Conservation (phyloP, 2,113 vertebrate species). For the Orientallactaga bullata region DNA sequence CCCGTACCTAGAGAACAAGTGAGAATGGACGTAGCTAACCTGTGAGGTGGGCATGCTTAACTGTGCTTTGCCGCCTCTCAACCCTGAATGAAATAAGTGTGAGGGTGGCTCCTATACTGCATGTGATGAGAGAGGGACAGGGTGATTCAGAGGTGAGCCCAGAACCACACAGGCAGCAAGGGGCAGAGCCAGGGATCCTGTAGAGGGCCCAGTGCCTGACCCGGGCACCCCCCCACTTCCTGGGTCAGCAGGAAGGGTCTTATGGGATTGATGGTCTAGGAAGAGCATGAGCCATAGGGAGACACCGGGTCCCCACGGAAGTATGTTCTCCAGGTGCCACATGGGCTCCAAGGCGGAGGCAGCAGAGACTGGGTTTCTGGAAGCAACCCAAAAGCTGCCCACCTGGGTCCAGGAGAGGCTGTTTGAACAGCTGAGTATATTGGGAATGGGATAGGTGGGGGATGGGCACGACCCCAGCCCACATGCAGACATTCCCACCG, state of each 20-base stretch:
- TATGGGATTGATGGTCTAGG: too few relatives aligned
- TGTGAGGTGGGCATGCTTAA: neutral
- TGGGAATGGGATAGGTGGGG: neutral
- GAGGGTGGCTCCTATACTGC: neutral
- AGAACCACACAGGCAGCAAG: neutral
- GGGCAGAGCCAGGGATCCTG: neutral
- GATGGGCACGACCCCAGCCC: neutral
- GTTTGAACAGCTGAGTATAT: neutral
- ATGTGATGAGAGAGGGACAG: neutral
- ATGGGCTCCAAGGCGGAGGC: neutral
- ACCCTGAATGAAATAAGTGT: neutral
- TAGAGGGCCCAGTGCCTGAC: neutral
- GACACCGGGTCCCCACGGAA: neutral
- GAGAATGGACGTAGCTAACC: neutral
- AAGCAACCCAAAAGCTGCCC: neutral
- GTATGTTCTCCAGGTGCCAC: neutral
- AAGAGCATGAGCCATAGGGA: too few relatives aligned
- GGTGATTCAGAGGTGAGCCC: neutral
- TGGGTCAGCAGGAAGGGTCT: rapidly evolving
- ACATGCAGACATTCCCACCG: neutral
- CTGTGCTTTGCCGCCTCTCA: neutral
- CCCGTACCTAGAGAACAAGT: neutral
- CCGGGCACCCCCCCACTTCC: neutral
- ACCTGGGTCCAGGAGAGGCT: rapidly evolving
- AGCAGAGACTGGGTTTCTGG: neutral